Percentiles rank a stretch among this genome's conserved stretches.
Conservation (phyloP, 2,113 vertebrate genomes). For the Macquaria ambigua region DNA sequence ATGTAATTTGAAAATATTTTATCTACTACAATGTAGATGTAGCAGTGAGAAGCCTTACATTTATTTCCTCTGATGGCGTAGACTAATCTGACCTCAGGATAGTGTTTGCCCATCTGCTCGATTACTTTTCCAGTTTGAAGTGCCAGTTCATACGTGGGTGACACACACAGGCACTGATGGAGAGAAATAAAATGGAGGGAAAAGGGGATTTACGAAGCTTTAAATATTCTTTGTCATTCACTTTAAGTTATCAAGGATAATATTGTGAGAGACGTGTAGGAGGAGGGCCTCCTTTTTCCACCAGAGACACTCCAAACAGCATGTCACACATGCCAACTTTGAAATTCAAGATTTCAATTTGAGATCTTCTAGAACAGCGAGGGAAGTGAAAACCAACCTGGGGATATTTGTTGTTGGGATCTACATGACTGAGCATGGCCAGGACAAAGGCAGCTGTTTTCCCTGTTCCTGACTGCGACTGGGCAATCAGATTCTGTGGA, state of each 20-base stretch:
- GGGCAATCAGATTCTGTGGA: conserved; percentile 97
- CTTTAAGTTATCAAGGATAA: neutral
- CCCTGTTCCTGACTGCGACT: conserved; percentile 97
- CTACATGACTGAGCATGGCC: conserved; percentile 97
- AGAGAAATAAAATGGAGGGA: neutral
- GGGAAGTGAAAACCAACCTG: conserved; percentile 85
- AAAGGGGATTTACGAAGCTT: neutral
- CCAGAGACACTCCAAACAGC: neutral
- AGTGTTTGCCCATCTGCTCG: conserved; percentile 96
- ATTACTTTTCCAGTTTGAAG: conserved; percentile 98
- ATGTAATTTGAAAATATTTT: neutral
- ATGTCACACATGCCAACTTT: neutral
- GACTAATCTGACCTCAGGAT: conserved; percentile 92
- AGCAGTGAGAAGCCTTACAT: conserved; percentile 84
- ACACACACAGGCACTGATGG: conserved; percentile 94
- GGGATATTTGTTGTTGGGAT: conserved; percentile 90
- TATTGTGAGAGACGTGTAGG: neutral
- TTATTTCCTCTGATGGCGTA: conserved; percentile 98
- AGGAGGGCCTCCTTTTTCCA: neutral
- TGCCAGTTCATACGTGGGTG: conserved; percentile 96
- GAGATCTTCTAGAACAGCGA: neutral
- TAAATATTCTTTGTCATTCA: neutral
- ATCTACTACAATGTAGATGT: neutral
- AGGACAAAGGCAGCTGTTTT: conserved; percentile 98
- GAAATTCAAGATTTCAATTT: neutral